These are phyloP conservation scores for Keiferia lycopersicella DNA, from an alignment of 2,888 invertebrate species.

Conservation along the genomic window DNA sequence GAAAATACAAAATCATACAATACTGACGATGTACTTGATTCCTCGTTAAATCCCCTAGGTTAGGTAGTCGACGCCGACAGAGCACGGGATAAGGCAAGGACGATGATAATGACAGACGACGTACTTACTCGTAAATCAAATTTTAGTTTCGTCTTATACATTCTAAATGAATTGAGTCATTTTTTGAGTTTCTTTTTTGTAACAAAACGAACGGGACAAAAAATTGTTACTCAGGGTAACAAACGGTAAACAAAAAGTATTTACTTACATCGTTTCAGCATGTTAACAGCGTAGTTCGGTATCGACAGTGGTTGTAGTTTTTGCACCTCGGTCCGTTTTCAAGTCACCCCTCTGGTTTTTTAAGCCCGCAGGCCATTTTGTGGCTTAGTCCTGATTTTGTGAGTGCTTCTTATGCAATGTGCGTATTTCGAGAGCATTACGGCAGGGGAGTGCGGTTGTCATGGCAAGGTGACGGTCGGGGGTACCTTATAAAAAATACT, in stretches of 20 bases:
- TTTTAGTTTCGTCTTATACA: too few species aligned
- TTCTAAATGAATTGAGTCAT: too few species aligned
- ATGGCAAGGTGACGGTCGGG: not conserved
- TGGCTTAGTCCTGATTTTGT: slow-evolving; percentile 23
- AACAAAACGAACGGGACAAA: too few species aligned
- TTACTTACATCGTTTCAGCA: not conserved
- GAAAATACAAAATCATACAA: too few species aligned
- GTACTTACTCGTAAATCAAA: too few species aligned
- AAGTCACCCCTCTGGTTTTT: slow-evolving; percentile 13
- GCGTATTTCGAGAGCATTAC: slow-evolving; percentile 17
- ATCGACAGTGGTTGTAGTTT: slow-evolving; percentile 15
- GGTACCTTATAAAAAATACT: too few species aligned
- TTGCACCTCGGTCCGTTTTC: slow-evolving; percentile 8
- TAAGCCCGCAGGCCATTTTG: slow-evolving; percentile 18
- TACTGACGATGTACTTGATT: too few species aligned
- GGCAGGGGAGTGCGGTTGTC: slow-evolving; percentile 6
- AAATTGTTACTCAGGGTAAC: not conserved
- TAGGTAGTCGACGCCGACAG: too few species aligned
- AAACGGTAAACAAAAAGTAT: not conserved
- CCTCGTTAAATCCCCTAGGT: too few species aligned
- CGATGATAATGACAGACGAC: too few species aligned
- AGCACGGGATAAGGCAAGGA: too few species aligned
- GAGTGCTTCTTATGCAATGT: slow-evolving; percentile 21
- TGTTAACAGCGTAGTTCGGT: not conserved
- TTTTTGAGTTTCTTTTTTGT: too few species aligned